These are phyloP conservation scores for Drosophila diplacantha DNA, from an alignment of 2,888 invertebrate genomes.

Conservation along the genomic window DNA sequence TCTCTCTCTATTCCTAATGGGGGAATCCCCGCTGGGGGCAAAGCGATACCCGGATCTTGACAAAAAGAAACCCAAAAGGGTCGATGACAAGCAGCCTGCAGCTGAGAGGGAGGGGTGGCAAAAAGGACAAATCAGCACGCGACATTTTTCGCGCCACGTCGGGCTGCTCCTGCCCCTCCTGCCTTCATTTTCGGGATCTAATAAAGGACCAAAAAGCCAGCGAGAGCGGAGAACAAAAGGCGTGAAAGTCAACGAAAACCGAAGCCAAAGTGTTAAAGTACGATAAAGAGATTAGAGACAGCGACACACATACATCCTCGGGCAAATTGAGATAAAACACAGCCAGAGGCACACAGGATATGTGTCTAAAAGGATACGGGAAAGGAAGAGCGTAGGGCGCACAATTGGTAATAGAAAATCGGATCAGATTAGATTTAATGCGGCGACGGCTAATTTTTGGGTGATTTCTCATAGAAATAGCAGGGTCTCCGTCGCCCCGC, in stretches of 20 bases:
- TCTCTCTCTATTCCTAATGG: conserved; percentile 2
- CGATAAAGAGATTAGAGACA: conserved; percentile 70
- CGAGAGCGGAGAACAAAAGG: conserved; percentile 52
- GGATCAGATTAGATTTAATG: conserved; percentile 72
- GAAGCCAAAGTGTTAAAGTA: conserved; percentile 64
- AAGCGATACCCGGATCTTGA: conserved; percentile 41
- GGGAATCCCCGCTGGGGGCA: conserved; percentile 18
- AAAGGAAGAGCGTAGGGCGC: not conserved
- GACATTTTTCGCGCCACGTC: conserved; percentile 57
- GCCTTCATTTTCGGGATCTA: conserved; percentile 30
- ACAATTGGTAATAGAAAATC: conserved; percentile 69
- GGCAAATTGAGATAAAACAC: conserved; percentile 43
- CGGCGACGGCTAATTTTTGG: conserved; percentile 68
- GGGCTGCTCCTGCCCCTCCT: conserved; percentile 7
- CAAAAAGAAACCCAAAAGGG: conserved; percentile 49
- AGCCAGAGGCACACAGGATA: conserved; percentile 13
- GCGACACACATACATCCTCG: conserved; percentile 27
- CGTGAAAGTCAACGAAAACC: conserved; percentile 55
- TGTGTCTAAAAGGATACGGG: conserved; percentile 15
- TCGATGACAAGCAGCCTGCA: conserved; percentile 56
- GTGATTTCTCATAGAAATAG: conserved; percentile 60
- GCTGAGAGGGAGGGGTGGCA: conserved; percentile 20
- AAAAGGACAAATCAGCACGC: conserved; percentile 56
- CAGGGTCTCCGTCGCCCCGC: conserved; percentile 1
- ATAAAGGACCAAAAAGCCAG: conserved; percentile 46